Conservation (phyloP, 2,113 vertebrate genomes). For the Argyrosomus japonicus region DNA sequence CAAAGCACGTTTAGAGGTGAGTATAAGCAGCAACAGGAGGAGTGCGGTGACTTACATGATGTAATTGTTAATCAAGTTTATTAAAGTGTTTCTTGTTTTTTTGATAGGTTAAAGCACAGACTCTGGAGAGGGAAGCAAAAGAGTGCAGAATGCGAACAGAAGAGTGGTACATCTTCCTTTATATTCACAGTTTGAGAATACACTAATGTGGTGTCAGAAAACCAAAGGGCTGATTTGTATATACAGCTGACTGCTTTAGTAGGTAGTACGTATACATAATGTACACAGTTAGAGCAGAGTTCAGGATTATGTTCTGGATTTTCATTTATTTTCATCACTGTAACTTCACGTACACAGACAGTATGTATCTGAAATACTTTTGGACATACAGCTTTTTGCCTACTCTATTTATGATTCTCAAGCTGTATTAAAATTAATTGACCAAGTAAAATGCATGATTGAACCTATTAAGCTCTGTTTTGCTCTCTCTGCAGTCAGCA, state of each 20-base stretch:
- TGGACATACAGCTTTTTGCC: background rate
- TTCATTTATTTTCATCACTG: background rate
- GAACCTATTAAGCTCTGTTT: background rate
- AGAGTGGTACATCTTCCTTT: slow-evolving; percentile 87
- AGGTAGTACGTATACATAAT: background rate
- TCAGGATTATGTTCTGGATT: background rate
- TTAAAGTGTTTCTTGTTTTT: background rate
- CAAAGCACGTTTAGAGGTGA: slow-evolving; percentile 93
- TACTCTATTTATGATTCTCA: background rate
- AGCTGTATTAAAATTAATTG: background rate
- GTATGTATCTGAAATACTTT: background rate
- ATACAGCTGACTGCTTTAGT: background rate
- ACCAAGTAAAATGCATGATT: background rate
- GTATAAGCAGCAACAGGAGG: background rate
- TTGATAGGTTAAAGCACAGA: slow-evolving; percentile 91
- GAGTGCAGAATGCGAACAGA: slow-evolving; percentile 94
- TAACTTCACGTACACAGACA: background rate
- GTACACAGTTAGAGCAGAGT: background rate
- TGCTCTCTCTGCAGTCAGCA: slow-evolving; percentile 87
- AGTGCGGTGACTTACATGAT: background rate
- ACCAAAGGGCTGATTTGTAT: background rate
- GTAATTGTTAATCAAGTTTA: background rate
- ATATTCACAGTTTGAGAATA: slow-evolving; percentile 1
- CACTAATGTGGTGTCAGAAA: background rate
- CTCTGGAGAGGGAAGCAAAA: slow-evolving; percentile 94